Evolutionary conservation across 1,140 invertebrate species (phyloP), one percentile per base, ranked within the genome.

Genomic region (Zaprionus ghesquierei): DNA sequence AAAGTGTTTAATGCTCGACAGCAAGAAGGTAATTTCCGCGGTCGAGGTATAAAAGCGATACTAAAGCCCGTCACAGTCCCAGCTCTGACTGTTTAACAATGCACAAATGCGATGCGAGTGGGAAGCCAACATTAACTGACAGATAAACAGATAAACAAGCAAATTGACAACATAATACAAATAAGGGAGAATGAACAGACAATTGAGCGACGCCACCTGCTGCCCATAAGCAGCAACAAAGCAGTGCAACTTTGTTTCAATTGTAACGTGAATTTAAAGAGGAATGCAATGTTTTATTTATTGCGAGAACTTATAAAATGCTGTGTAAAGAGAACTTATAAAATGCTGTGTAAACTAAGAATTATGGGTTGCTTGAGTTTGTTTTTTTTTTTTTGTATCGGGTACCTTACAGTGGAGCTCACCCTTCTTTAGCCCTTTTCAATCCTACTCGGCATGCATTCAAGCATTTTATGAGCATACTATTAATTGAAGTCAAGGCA

Each of bases 81-180:
- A 8, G n/a, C 10, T 20, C 18, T 10, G 18, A 20, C 15, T 10
- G 41, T 44, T 44, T 18, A 44, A 44, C 41, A 44, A 44, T 46
- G 18, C 41, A 22, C 61, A 29, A 63, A 53, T 41, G 22, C 53
- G 33, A 22, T 3, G 10, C 3, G 41, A 44, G 2, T 29, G 49
- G 61, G 15, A 63, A 29, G 33, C 25, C 31, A 29, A 44, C 61
- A 44, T 54, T 54, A 41, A 54, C 31, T 54, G 61, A 54, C 61
- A 54, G 61, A 63, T 63, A 54, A 54, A 62, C 61, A 53, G 61
- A 63, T 63, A 54, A 54, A 63, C 61, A 53, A 63, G 35, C 33
- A 54, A 63, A 63, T 63, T 63, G 61, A 63, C 50, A 63, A 33
- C 31, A 63, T 63, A 63, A 63, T 53, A 54, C 33, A 54, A 63